Base-by-base conservation (phyloP, 2,113 vertebrate species). In the Leptosomus discolor region DNA sequence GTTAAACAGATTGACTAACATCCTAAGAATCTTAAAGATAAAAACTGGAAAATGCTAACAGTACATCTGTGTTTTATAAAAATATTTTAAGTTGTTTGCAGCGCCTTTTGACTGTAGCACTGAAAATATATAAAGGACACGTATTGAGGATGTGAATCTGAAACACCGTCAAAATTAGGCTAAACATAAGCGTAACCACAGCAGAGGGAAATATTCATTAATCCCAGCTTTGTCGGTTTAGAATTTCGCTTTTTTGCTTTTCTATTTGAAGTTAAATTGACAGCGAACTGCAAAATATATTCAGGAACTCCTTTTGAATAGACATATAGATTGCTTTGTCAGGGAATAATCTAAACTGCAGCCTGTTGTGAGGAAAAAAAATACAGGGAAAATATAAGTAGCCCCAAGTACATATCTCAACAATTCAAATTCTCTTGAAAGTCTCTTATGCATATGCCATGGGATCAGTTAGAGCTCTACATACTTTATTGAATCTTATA, bases 151-250 rank as follows among this genome's bases (percentile, higher is more conserved):
- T 56, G 8, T 15, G 7, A 84, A 4, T n/a, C 67, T 91, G 69
- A 73, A 51, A 69, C 32, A 83, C 54, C 5, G 23, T 80, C 17
- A 70, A 74, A 76, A 68, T 43, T n/a, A 73, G 12, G 16, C 32
- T 64, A 39, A 75, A 78, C 36, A 9, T 51, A 63, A n/a, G 3
- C 10, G 3, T 58, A 85, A 67, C 12, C 75, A 24, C 34, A 86
- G 16, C 30, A 77, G 39, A 60, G 39, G 45, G 5, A 60, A 82
- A 46, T 70, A 77, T 41, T 91, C 9, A 34, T 65, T 54, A 77
- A 63, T 2, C 0, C 3, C 3, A 21, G 3, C 3, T 90, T 88
- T 43, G 3, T 63, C 3, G 2, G 9, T 69, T 69, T 51, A 48
- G 34, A 53, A 51, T 53, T 82, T 85, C 34, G 4, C 2, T 51